Conservation (phyloP, 2,888 invertebrate species). For the Euproctis similis region DNA sequence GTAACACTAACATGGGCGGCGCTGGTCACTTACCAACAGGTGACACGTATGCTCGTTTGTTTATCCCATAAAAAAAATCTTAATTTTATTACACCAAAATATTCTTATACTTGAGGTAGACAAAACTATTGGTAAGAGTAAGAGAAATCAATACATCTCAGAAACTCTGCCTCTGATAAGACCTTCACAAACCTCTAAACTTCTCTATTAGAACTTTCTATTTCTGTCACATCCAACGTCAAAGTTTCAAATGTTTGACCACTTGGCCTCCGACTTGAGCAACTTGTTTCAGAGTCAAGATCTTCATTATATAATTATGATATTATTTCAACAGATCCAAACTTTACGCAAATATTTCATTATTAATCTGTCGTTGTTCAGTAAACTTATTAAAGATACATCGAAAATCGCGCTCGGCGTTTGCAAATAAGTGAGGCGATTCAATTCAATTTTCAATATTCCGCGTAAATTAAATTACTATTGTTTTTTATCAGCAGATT, state of each 20-base stretch:
- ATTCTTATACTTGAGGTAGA: too few species aligned
- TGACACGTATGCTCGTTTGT: too few species aligned
- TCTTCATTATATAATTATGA: conserved; percentile 5
- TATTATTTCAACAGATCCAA: not conserved
- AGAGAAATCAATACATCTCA: conserved; percentile 1
- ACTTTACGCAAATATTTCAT: not conserved
- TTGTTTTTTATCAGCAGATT: too few species aligned
- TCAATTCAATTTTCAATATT: too few species aligned
- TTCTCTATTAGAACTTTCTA: conserved; percentile 15
- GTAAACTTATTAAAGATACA: not conserved
- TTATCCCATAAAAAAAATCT: too few species aligned
- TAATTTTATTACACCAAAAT: too few species aligned
- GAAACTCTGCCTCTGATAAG: conserved; percentile 3
- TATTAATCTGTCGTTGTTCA: too few species aligned
- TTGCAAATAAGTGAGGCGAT: too few species aligned
- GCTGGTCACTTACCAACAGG: too few species aligned
- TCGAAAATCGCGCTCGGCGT: not conserved
- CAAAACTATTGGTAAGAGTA: too few species aligned
- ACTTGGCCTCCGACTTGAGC: conserved; percentile 4
- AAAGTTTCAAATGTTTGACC: conserved; percentile 1
- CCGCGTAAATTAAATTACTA: too few species aligned
- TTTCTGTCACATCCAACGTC: conserved; percentile 6
- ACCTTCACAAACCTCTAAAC: conserved; percentile 9
- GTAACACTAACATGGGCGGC: too few species aligned
- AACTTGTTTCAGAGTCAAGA: conserved; percentile 7